Conservation (phyloP, 2,113 vertebrate genomes). For the Strix aluco region DNA sequence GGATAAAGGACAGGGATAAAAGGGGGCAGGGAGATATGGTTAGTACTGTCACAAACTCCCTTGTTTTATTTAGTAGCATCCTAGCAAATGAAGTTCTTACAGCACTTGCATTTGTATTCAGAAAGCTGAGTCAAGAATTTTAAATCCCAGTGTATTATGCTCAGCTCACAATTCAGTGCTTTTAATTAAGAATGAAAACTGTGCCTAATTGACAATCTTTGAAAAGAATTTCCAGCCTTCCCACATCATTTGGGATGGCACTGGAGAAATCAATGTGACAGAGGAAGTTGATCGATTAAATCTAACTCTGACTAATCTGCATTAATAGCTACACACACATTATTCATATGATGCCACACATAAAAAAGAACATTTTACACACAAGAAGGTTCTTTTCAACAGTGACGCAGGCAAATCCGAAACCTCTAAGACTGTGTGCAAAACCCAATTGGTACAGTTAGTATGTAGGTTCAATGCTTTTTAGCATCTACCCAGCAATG, state of each 20-base stretch:
- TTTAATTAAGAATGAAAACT: conserved; percentile 71
- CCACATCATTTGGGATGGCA: conserved; percentile 51
- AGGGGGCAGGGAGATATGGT: background rate
- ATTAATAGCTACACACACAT: background rate
- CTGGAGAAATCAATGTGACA: conserved; percentile 57
- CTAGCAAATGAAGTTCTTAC: background rate
- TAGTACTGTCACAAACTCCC: background rate
- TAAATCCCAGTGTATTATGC: conserved; percentile 52
- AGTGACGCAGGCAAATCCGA: background rate
- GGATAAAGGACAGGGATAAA: background rate
- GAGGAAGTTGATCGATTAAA: conserved; percentile 15
- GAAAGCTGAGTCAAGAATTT: conserved; percentile 61
- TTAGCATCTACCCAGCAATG: background rate
- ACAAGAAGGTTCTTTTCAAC: background rate
- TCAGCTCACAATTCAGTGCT: conserved; percentile 59
- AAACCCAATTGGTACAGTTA: background rate
- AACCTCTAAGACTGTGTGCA: background rate
- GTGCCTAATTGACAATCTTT: conserved; percentile 64
- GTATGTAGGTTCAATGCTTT: background rate
- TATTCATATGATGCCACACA: background rate
- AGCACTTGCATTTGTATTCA: conserved; percentile 53
- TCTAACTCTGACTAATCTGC: conserved; percentile 12
- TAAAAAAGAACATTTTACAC: background rate
- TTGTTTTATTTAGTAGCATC: conserved; percentile 14
- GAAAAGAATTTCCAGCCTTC: conserved; percentile 62